Evolutionary conservation across 2,113 vertebrate species (phyloP).

Genomic region (Planiliza haematocheilus): DNA sequence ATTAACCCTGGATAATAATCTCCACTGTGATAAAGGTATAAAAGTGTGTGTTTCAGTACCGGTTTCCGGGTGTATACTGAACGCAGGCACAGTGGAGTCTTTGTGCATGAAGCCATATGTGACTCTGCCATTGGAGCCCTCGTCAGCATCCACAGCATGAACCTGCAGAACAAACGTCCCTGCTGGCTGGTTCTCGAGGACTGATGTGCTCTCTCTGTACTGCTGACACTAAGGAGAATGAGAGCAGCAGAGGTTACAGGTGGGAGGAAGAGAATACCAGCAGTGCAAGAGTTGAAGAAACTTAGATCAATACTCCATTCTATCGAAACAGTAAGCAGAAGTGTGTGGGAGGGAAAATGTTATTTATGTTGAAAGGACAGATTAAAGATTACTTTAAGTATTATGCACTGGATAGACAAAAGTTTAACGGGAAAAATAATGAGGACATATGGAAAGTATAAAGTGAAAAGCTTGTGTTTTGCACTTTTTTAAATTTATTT

Average conservation of each 20-base stretch:
- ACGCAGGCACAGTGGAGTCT: slow-evolving; percentile 87
- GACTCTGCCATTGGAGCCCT: slow-evolving; percentile 89
- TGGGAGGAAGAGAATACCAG: slow-evolving; percentile 11
- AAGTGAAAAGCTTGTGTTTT: neutral
- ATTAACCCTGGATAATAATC: neutral
- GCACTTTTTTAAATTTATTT: neutral
- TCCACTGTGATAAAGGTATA: neutral
- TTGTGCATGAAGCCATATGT: slow-evolving; percentile 92
- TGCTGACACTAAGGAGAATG: slow-evolving; percentile 84
- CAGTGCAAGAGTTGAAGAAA: neutral
- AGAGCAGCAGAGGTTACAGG: slow-evolving; percentile 9
- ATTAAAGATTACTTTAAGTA: neutral
- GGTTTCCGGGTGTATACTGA: slow-evolving; percentile 90
- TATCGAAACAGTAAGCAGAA: slow-evolving; percentile 1
- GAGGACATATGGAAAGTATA: neutral
- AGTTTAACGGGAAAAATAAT: neutral
- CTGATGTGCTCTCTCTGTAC: slow-evolving; percentile 87
- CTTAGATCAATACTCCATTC: slow-evolving; percentile 4
- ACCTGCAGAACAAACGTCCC: slow-evolving; percentile 90
- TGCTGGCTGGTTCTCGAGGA: slow-evolving; percentile 90
- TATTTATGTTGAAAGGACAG: slow-evolving; percentile 15
- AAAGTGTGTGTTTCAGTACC: slow-evolving; percentile 70
- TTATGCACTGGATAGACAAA: slow-evolving; percentile 4
- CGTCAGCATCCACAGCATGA: slow-evolving; percentile 89
- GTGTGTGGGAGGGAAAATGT: slow-evolving; percentile 20